These are phyloP conservation scores for Psephotus haematonotus DNA, from an alignment of 2,113 vertebrate genomes.

Conservation along the genomic window DNA sequence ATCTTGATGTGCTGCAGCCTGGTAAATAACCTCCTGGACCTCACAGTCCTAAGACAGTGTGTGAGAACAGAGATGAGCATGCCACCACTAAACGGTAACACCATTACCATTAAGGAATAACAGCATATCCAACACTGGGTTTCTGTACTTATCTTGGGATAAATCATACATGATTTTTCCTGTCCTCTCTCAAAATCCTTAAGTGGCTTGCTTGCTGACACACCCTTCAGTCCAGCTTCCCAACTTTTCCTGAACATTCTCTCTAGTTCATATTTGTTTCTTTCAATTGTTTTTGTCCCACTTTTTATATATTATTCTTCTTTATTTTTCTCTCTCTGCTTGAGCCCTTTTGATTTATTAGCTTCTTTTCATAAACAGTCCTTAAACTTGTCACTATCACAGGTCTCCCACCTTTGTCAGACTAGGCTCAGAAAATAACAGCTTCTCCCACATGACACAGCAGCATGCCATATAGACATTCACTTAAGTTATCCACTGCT, in stretches of 20 bases:
- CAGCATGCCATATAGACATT: not conserved
- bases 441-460: not conserved
- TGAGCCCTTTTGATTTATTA: not conserved
- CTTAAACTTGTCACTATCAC: not conserved
- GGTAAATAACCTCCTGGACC: not conserved
- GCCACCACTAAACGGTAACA: not conserved
- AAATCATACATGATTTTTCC: not conserved
- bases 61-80: fast-evolving
- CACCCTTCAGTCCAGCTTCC: not conserved
- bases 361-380: not conserved
- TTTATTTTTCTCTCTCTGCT: too few species aligned
- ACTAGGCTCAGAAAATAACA: not conserved
- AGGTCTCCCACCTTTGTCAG: not conserved
- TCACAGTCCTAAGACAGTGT: not conserved
- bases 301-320: not conserved
- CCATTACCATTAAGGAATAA: not conserved
- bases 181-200: not conserved
- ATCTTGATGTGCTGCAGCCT: not conserved
- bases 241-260: not conserved
- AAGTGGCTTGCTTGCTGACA: not conserved
- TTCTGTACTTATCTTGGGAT: not conserved
- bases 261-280: not conserved
- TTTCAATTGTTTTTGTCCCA: not conserved
- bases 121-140: not conserved
- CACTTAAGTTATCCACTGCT: not conserved